Conservation (phyloP, 2,113 vertebrate genomes). For the Gulo gulo region DNA sequence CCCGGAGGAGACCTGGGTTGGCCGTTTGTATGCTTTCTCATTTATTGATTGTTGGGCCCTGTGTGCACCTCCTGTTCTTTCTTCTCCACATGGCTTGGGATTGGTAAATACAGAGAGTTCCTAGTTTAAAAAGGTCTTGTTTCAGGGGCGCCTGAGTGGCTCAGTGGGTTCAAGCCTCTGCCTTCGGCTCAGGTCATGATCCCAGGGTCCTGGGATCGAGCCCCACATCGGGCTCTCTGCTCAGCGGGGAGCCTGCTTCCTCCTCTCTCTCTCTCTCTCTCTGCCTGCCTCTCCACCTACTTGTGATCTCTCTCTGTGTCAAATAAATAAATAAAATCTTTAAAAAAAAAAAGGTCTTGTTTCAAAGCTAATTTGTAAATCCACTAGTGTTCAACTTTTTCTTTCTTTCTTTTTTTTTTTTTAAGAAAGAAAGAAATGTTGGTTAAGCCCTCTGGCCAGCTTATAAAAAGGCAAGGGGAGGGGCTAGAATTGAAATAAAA, state of each 20-base stretch:
- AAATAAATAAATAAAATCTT: neutral
- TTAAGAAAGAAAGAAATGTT: neutral
- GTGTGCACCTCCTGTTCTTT: accelerated
- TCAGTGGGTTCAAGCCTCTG: no score
- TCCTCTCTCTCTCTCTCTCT: no score
- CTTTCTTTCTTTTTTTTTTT: neutral
- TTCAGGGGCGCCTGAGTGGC: neutral
- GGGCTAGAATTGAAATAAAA: neutral
- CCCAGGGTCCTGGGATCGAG: no score
- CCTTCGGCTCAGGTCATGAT: no score
- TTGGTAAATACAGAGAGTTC: neutral
- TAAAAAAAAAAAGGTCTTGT: neutral
- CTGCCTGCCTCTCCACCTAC: no score
- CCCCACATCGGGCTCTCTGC: no score
- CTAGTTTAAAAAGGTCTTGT: neutral
- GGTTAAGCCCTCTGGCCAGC: neutral
- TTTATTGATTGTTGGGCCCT: neutral
- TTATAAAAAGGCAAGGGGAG: neutral
- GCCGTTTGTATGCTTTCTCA: neutral
- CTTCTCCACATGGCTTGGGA: neutral
- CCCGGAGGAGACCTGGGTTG: neutral
- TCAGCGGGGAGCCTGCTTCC: no score
- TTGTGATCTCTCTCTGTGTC: no score
- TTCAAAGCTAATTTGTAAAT: neutral
- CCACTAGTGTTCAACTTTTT: neutral